Percentiles rank a stretch among this genome's conserved stretches.
Evolutionary conservation across 1,140 invertebrate species (phyloP).

Genomic region (Trachymyrmex cornetzi): DNA sequence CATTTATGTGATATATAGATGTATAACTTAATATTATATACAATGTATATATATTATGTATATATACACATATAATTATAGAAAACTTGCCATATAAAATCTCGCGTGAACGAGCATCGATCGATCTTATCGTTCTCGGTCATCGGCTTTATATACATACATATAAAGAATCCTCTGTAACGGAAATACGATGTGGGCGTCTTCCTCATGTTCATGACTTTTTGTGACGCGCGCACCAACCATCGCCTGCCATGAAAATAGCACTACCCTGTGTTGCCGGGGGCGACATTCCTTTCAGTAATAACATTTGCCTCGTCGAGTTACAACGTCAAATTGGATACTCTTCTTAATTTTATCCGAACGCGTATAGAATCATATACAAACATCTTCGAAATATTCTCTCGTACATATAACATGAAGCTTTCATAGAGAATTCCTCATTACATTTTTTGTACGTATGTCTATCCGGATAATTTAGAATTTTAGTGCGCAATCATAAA

Average conservation of each 20-base stretch:
- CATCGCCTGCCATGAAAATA: slow-evolving; percentile 64
- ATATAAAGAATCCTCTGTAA: slow-evolving; percentile 34
- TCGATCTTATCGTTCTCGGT: slow-evolving; percentile 55
- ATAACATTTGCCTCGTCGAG: slow-evolving; percentile 3
- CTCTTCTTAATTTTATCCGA: not conserved
- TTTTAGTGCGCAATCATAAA: not conserved
- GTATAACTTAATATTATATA: too few species aligned
- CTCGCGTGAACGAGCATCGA: slow-evolving; percentile 9
- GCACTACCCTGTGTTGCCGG: slow-evolving; percentile 31
- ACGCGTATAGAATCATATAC: not conserved
- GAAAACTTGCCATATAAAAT: not conserved
- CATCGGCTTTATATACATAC: slow-evolving; percentile 28
- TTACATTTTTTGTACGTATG: not conserved
- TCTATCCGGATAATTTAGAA: not conserved
- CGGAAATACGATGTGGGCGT: slow-evolving; percentile 59
- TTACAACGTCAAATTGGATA: not conserved
- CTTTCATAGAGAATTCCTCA: not conserved
- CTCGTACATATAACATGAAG: not conserved
- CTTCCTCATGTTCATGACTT: slow-evolving; percentile 48
- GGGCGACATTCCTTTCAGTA: slow-evolving; percentile 62
- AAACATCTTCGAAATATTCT: not conserved
- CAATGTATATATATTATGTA: too few species aligned
- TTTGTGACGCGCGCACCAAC: slow-evolving; percentile 60
- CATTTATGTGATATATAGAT: not conserved
- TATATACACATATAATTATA: too few species aligned